Evolutionary conservation across 2,113 vertebrate species (phyloP), one percentile per base, ranked within the genome.

Genomic region (Sigmodon hispidus): DNA sequence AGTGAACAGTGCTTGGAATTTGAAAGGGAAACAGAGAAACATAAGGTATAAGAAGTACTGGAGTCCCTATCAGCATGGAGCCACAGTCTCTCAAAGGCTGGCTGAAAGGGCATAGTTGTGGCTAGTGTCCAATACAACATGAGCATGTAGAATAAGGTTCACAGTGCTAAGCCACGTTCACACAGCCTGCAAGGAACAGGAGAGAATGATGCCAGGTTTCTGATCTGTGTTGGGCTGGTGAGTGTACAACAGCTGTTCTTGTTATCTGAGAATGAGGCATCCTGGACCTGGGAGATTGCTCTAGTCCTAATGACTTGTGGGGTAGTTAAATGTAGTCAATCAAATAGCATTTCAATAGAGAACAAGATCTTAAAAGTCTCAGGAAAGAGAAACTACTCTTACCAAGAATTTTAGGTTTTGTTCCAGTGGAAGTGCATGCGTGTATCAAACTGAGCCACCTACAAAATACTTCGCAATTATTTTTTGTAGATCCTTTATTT

Each of bases 161-260:
- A 34, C 69, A 21, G 55, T 43, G 50, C 86, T 59, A 52, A 84
- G n/a, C 24, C 86, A 81, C 21, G 92, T 95, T 81, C 67, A 34
- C 59, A 95, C 80, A 92, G 52, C 48, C 67, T 84, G 80, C 45
- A 63, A 76, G 67, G 63, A 48, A 17, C 11, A 1, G 21, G 22
- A 95, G 80, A 90, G 69, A 92, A 95, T 88, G 5, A 87, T 93
- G 95, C 92, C 96, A 96, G 93, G 63, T 59, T 90, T 96, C 61
- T 97, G 22, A 94, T 96, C 40, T 0, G 0, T 89, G n/a, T 95
- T 83, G 86, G 36, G 92, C 85, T 96, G 24, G 67, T 91, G 88
- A 40, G 90, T 67, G 5, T n/a, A 65, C n/a, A 97, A 79, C 95
- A 97, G 90, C 96, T 98, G 94, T 75, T 97, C 97, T 97, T 96